Base-by-base conservation (phyloP, 2,113 vertebrate genomes). In the Pedionomus torquatus region DNA sequence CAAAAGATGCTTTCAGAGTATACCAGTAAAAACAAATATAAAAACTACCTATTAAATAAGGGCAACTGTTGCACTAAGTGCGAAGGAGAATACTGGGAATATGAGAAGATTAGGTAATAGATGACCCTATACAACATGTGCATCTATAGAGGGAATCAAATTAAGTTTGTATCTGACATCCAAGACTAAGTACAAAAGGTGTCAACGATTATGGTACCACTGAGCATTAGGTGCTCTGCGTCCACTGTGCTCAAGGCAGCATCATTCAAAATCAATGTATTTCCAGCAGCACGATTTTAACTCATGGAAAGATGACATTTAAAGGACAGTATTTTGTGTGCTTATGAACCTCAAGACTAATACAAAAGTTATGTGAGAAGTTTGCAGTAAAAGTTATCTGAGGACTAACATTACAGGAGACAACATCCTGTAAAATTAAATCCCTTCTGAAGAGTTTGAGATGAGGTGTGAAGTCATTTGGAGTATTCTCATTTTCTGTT, bases 401-500 rank as follows among this genome's bases (percentile, higher is more conserved):
- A 70, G 24, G 54, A 51, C 37, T 94, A 63, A 83, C 46, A 39
- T 66, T 75, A 83, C 18, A 79, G 33, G 33, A 76, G 68, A 83
- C 9, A 68, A 33, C 10, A 39, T 69, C 37, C 33, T 5, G 3
- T 78, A 66, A 74, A 83, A 77, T 70, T 58, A 92, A 83, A 78
- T 14, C 51, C 21, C 21, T 24, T 21, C 19, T 39, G 19, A 79
- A 88, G 37, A 30, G 37, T 30, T 71, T 66, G 55, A 88, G 87
- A 82, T 49, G 54, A 89, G 46, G 25, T 64, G 15, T 95, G 83
- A 91, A 88, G 41, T 54, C 15, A 63, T 80, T 90, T 63, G 26
- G 33, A 60, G 7, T 76, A 69, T 26, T 83, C 24, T 75, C 44
- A 71, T 94, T 92, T 93, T 91, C 72, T 84, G 25, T 86, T 81